phyloP scores from a whole-genome alignment of 2,888 invertebrate species.

The Julus scandinavius region DNA sequence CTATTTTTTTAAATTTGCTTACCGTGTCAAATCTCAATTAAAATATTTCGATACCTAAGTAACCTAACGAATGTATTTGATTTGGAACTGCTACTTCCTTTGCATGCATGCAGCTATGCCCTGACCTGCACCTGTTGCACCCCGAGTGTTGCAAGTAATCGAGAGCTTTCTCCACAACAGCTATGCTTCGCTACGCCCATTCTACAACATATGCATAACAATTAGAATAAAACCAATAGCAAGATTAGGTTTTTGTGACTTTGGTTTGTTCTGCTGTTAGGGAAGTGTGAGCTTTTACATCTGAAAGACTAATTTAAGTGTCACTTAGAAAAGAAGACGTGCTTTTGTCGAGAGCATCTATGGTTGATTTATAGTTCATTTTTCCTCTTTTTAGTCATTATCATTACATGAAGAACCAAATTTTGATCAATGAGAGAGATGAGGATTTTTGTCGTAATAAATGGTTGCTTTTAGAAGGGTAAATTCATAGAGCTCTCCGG shows the following conservation, averaged over 20 bases:
- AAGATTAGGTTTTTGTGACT: neutral
- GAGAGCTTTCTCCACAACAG: too few species aligned
- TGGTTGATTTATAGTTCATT: constrained; percentile 1
- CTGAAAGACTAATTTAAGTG: neutral
- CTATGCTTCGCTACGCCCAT: too few species aligned
- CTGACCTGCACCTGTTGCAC: too few species aligned
- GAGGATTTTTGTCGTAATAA: constrained; percentile 38
- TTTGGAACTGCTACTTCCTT: too few species aligned
- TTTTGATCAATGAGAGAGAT: constrained; percentile 23
- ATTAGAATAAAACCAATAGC: too few species aligned
- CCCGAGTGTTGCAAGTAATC: too few species aligned
- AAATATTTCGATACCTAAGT: too few species aligned
- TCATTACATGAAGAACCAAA: constrained; percentile 7
- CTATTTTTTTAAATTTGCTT: too few species aligned
- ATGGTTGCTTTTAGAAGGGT: neutral
- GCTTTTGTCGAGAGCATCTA: neutral
- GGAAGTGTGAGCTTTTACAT: neutral
- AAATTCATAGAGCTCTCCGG: neutral
- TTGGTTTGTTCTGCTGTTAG: neutral
- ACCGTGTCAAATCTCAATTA: too few species aligned
- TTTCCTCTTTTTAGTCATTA: constrained; percentile 6
- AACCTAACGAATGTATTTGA: too few species aligned
- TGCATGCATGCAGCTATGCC: too few species aligned
- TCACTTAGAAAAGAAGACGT: neutral
- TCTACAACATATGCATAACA: too few species aligned